A percentile compares a stretch with the other conserved stretches of the same genome.
Evolutionary conservation across 2,113 vertebrate species (phyloP).

Genomic region (Grammomys dolichurus): DNA sequence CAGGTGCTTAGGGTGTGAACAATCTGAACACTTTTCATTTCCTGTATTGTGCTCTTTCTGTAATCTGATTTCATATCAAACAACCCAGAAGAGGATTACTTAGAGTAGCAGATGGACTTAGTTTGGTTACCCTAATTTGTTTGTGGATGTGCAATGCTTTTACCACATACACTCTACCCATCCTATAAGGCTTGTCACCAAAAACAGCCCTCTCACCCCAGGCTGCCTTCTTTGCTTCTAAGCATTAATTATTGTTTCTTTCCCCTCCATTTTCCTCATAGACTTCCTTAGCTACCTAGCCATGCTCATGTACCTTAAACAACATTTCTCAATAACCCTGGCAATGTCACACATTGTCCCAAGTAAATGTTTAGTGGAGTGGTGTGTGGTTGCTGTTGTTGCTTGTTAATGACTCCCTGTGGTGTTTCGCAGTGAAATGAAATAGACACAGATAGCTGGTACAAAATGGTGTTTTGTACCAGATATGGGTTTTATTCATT

Average conservation of each 20-base stretch:
- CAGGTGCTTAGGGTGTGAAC: neutral
- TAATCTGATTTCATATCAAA: neutral
- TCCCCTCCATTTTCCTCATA: neutral
- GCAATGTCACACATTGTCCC: neutral
- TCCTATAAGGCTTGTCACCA: neutral
- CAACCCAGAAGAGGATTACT: neutral
- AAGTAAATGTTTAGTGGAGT: constrained; percentile 1
- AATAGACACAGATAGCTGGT: constrained; percentile 41
- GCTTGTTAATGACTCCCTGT: constrained; percentile 14
- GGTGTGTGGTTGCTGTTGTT: neutral
- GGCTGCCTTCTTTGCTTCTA: neutral
- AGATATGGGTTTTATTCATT: constrained; percentile 48
- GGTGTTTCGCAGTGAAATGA: constrained; percentile 37
- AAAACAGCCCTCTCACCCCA: neutral
- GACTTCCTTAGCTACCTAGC: neutral
- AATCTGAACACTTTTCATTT: neutral
- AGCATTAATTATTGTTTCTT: neutral
- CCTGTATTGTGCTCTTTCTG: neutral
- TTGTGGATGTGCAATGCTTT: neutral
- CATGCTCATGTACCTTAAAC: neutral
- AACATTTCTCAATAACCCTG: neutral
- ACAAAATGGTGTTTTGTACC: neutral
- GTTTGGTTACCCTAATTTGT: neutral
- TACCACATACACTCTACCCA: neutral
- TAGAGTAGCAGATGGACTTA: neutral